Base-by-base conservation (phyloP, 2,113 vertebrate species). In the Cercopithecus mona region DNA sequence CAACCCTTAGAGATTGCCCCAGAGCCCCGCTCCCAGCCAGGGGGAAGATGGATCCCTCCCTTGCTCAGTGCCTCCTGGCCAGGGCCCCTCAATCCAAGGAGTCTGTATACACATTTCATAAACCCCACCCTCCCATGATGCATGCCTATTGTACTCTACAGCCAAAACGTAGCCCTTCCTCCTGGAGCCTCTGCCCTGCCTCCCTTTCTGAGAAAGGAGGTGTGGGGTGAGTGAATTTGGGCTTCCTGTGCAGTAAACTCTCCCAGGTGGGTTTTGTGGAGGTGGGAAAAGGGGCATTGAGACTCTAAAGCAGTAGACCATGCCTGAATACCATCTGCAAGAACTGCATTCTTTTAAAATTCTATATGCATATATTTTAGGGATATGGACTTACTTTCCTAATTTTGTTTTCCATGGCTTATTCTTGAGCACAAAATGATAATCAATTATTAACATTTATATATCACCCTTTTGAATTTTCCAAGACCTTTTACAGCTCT, bases 131-230 rank as follows among this genome's bases (percentile, higher is more conserved):
- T 30, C 18, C 43, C 84, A 18, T 73, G 61, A 97, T 96, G 98
- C 98, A 98, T 98, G 98, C 97, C 40, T 96, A 55, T 96, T 96
- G 32, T 70, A 50, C 30, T 97, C 97, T 84, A 78, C 81, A 98
- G 98, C 98, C 98, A 98, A 98, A 98, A 98, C 64, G 88, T 87
- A 91, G 96, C 94, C 94, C 76, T 96, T 83, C 78, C 12, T 79
- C 52, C 57, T 79, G 38, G 17, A 27, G 3, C 90, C 35, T 23
- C 55, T 14, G 35, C 20, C 16, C 48, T 9, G 48, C 40, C 30
- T 73, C 52, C 80, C 55, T 40, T 70, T 79, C 43, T 35, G 25
- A 88, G 80, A 27, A 0, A 13, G 48, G 4, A 11, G 3, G 13
- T 55, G 10, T 2, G 43, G 64, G 18, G 52, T 61, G 78, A 82